Conservation (phyloP, 2,888 invertebrate genomes). For the Oxytorus armatus region DNA sequence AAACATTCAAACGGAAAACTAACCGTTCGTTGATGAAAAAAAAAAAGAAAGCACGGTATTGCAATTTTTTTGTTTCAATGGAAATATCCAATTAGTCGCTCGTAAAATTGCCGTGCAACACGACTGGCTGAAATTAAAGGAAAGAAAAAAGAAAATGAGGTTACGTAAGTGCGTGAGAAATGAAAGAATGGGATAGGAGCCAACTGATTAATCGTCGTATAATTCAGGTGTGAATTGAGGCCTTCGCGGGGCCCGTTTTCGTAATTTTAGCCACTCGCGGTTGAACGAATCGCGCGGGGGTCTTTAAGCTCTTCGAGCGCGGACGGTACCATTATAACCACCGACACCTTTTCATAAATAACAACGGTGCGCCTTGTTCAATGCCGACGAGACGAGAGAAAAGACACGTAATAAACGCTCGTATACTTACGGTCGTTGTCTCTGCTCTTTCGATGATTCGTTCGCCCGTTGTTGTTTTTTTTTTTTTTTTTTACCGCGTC, state of each 20-base stretch:
- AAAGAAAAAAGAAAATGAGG: constrained; percentile 5
- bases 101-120: too few species aligned
- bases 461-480: too few species aligned
- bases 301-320: constrained; percentile 72
- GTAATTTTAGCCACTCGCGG: constrained; percentile 19
- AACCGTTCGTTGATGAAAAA: too few species aligned
- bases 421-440: constrained; percentile 43
- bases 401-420: constrained; percentile 74
- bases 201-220: constrained; percentile 8
- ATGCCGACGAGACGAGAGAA: constrained; percentile 70
- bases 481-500: constrained; percentile 15
- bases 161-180: too few species aligned
- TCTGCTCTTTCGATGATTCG: constrained; percentile 42
- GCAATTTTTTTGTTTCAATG: not conserved
- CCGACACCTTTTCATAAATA: constrained; percentile 75
- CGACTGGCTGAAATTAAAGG: too few species aligned
- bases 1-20: too few species aligned
- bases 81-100: not conserved
- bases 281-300: constrained; percentile 55
- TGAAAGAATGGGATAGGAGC: not conserved
- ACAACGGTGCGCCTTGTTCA: constrained; percentile 75
- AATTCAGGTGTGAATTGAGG: constrained; percentile 25
- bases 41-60: too few species aligned
- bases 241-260: too few species aligned
- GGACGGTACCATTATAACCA: constrained; percentile 39